These are phyloP conservation scores for Rhamnusium bicolor DNA, from an alignment of 2,888 invertebrate genomes.

Conservation along the genomic window DNA sequence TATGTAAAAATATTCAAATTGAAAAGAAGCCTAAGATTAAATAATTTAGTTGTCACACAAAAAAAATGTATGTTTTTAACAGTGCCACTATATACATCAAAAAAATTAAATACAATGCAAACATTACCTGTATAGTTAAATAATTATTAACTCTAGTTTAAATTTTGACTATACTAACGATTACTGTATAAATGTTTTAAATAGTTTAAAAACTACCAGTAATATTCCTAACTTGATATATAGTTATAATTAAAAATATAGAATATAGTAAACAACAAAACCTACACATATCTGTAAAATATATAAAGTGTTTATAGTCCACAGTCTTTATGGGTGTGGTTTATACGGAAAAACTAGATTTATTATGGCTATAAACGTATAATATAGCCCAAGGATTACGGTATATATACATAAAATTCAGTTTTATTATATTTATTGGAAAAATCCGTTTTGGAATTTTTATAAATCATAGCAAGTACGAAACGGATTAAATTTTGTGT, in stretches of 20 bases:
- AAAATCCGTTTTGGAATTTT: slow-evolving; percentile 24
- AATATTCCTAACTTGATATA: slow-evolving; percentile 6
- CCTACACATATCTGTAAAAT: slow-evolving; percentile 46
- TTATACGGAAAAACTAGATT: slow-evolving; percentile 50
- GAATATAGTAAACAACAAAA: slow-evolving; percentile 46
- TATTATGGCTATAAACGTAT: slow-evolving; percentile 50
- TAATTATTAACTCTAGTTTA: neutral
- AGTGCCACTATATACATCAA: slow-evolving; percentile 18
- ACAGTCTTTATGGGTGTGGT: slow-evolving; percentile 46
- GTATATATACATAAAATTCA: slow-evolving; percentile 26
- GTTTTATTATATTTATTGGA: slow-evolving; percentile 26
- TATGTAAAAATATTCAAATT: slow-evolving; percentile 32
- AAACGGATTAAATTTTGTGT: neutral
- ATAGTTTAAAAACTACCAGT: slow-evolving; percentile 20
- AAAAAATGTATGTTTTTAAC: slow-evolving; percentile 17
- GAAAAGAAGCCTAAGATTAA: slow-evolving; percentile 29
- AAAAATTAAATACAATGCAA: neutral
- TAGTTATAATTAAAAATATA: slow-evolving; percentile 40
- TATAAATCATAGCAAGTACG: neutral
- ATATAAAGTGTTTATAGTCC: slow-evolving; percentile 41
- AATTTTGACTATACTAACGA: too few relatives aligned
- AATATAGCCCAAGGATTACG: slow-evolving; percentile 48
- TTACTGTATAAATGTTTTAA: slow-evolving; percentile 26
- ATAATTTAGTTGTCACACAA: slow-evolving; percentile 19
- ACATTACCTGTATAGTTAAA: neutral